These are phyloP conservation scores for Sinocyclocheilus grahami DNA, from an alignment of 2,113 vertebrate genomes.

Conservation along the genomic window DNA sequence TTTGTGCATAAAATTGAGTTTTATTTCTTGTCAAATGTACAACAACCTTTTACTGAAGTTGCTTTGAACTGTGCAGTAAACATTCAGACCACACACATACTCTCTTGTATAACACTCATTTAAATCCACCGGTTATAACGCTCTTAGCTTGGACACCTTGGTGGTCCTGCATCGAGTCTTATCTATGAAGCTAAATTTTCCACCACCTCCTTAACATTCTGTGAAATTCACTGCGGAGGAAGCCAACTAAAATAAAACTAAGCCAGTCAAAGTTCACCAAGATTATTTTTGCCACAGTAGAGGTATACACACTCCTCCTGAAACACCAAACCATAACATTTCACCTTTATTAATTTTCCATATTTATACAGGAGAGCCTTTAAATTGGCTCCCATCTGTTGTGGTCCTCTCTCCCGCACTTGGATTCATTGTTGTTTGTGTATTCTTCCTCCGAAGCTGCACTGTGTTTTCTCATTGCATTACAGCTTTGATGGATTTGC, in stretches of 20 bases:
- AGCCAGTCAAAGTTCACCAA: not conserved
- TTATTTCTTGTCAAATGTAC: not conserved
- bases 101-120: not conserved
- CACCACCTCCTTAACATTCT: conserved; percentile 13
- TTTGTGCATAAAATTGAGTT: not conserved
- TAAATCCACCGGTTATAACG: conserved; percentile 3
- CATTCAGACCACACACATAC: conserved; percentile 7
- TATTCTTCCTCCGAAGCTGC: conserved; percentile 29
- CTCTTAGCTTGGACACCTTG: not conserved
- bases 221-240: not conserved
- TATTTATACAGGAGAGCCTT: not conserved
- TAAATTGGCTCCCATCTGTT: conserved; percentile 13
- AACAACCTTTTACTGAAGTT: not conserved
- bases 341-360: conserved; percentile 28
- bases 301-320: not conserved
- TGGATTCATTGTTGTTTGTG: conserved; percentile 2
- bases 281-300: conserved; percentile 10
- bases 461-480: conserved; percentile 46
- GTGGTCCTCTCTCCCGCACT: not conserved
- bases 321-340: not conserved
- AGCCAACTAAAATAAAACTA: conserved; percentile 12
- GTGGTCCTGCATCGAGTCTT: not conserved
- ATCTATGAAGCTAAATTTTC: conserved; percentile 22
- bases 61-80: not conserved
- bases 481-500: conserved; percentile 52